phyloP scores from a whole-genome alignment of 2,888 invertebrate genomes.

The Scaptomyza polygonia region DNA sequence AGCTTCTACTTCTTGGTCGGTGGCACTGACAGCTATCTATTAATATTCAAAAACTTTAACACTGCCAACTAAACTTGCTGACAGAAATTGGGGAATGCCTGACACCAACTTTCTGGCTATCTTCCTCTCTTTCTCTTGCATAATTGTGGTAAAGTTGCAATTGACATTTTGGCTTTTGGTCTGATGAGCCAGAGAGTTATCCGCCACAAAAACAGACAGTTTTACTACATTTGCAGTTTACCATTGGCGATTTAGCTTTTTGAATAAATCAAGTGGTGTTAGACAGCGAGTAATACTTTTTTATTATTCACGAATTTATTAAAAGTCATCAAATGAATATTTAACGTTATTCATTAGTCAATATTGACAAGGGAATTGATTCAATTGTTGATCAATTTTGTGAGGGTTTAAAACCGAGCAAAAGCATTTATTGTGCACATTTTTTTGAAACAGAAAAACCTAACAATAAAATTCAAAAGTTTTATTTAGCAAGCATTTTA shows the following conservation, averaged over 20 bases:
- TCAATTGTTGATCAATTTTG: not conserved
- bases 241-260: not conserved
- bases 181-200: not conserved
- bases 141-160: constrained; percentile 61
- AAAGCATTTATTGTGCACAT: too few species aligned
- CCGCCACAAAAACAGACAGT: constrained; percentile 19
- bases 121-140: constrained; percentile 25
- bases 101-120: constrained; percentile 37
- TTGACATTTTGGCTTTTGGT: constrained; percentile 46
- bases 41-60: constrained; percentile 57
- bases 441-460: too few species aligned
- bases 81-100: constrained; percentile 40
- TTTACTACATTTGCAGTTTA: constrained; percentile 1
- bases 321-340: not conserved
- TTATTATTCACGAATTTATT: not conserved
- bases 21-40: constrained; percentile 52
- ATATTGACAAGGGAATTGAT: constrained; percentile 5
- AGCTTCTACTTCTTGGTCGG: constrained; percentile 2
- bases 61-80: constrained; percentile 26
- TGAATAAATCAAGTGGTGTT: not conserved
- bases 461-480: too few species aligned
- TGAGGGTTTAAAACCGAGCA: too few species aligned
- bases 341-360: not conserved
- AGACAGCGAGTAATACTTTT: not conserved
- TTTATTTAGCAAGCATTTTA: too few species aligned